Conservation (phyloP, 2,113 vertebrate genomes). For the Nematolebias whitei region DNA sequence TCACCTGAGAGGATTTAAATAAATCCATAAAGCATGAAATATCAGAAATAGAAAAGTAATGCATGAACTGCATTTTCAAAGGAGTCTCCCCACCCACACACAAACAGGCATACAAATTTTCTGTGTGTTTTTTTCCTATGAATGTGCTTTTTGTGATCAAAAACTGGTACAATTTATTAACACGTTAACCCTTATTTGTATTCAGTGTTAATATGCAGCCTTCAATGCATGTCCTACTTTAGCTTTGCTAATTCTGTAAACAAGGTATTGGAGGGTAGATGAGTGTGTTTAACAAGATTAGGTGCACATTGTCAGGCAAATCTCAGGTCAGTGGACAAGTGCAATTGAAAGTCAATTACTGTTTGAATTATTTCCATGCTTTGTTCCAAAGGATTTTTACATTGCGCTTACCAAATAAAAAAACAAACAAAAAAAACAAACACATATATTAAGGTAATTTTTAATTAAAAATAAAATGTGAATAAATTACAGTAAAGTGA, state of each 20-base stretch:
- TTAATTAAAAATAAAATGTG: no score
- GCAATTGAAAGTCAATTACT: conserved; percentile 78
- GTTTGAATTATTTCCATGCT: conserved; percentile 69
- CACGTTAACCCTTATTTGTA: conserved; percentile 69
- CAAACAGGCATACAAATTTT: conserved; percentile 47
- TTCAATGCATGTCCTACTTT: conserved; percentile 70
- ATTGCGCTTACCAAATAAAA: no score
- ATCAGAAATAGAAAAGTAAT: conserved; percentile 78
- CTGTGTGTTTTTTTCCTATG: conserved; percentile 17
- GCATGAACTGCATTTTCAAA: conserved; percentile 75
- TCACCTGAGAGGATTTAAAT: conserved; percentile 81
- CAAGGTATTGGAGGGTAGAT: conserved; percentile 79
- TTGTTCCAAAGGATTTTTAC: not conserved
- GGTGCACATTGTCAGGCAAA: conserved; percentile 82
- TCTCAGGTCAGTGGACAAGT: conserved; percentile 80
- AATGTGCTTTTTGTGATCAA: conserved; percentile 56
- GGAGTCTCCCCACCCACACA: conserved; percentile 60
- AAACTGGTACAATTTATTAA: conserved; percentile 57
- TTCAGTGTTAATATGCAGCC: conserved; percentile 69
- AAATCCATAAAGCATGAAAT: conserved; percentile 80
- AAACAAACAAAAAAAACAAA: no score
- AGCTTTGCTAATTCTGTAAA: conserved; percentile 81
- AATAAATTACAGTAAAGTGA: not conserved
- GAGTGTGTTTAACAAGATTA: conserved; percentile 87
- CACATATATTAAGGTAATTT: no score